phyloP scores from a whole-genome alignment of 2,888 invertebrate genomes.

The Papilio elwesi region DNA sequence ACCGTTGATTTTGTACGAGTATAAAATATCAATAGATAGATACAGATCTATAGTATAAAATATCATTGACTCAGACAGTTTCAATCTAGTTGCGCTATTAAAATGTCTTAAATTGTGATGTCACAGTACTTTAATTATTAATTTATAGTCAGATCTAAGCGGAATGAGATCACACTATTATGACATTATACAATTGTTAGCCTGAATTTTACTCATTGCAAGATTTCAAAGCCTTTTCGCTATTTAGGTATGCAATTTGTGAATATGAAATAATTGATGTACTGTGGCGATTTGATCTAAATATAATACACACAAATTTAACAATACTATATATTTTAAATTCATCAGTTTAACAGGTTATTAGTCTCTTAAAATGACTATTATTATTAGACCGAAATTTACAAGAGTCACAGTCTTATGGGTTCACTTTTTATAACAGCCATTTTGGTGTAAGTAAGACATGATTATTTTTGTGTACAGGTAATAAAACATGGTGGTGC shows the following conservation, averaged over 20 bases:
- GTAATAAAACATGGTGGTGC: slow-evolving; percentile 65
- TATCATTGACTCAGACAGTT: not conserved
- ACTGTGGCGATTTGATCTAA: slow-evolving; percentile 1
- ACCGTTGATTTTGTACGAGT: too few relatives aligned
- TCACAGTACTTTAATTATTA: not conserved
- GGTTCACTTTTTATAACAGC: too few relatives aligned
- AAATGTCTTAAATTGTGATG: not conserved
- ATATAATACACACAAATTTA: too few relatives aligned
- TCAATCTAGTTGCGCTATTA: not conserved
- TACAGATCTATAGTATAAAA: too few relatives aligned
- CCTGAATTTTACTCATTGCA: not conserved
- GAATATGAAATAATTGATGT: slow-evolving; percentile 11
- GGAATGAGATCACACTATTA: slow-evolving; percentile 9
- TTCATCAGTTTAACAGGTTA: too few relatives aligned
- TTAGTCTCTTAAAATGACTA: too few relatives aligned
- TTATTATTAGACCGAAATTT: too few relatives aligned
- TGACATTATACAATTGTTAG: not conserved
- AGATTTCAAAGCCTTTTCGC: not conserved
- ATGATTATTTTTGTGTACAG: slow-evolving; percentile 51
- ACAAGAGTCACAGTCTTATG: too few relatives aligned
- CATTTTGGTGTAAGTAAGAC: too few relatives aligned
- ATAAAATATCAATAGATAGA: too few relatives aligned
- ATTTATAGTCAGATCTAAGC: slow-evolving; percentile 1
- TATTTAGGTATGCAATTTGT: not conserved
- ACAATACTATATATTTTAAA: too few relatives aligned